phyloP scores from a whole-genome alignment of 2,113 vertebrate species.

The Pithys albifrons region DNA sequence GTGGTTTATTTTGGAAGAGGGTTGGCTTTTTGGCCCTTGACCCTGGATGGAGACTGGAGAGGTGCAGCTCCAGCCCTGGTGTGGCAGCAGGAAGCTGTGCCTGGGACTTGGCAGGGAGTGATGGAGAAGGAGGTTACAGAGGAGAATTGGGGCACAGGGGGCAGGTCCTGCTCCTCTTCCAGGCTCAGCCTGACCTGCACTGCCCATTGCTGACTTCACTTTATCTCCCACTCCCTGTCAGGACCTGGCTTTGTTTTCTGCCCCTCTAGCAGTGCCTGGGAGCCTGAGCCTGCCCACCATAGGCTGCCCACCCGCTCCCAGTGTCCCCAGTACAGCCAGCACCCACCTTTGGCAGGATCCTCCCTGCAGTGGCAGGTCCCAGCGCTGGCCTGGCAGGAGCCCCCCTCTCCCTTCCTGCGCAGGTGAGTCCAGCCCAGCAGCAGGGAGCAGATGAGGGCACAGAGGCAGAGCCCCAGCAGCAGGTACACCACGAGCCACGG shows the following conservation, averaged over 20 bases:
- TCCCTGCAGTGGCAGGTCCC: neutral
- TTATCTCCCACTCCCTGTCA: neutral
- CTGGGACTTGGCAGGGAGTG: neutral
- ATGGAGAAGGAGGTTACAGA: rapidly evolving
- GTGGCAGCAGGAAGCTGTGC: neutral
- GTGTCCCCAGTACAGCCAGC: neutral
- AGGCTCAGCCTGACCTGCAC: rapidly evolving
- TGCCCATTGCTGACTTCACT: rapidly evolving
- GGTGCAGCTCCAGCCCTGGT: neutral
- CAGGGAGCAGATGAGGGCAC: constrained; percentile 73
- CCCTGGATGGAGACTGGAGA: neutral
- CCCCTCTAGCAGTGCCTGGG: neutral
- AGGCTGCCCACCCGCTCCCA: neutral
- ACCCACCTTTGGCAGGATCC: constrained; percentile 71
- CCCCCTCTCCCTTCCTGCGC: constrained; percentile 36
- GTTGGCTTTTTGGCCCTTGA: neutral
- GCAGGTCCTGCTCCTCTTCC: neutral
- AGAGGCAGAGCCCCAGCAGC: constrained; percentile 78
- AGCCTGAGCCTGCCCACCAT: neutral
- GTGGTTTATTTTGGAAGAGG: neutral
- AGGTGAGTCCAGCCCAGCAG: constrained; percentile 76
- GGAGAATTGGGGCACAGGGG: rapidly evolving
- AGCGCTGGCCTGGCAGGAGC: neutral
- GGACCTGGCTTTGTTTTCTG: rapidly evolving
- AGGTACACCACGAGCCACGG: constrained; percentile 71